Base-by-base conservation (phyloP, 2,888 invertebrate genomes). In the Ligdia adustata region DNA sequence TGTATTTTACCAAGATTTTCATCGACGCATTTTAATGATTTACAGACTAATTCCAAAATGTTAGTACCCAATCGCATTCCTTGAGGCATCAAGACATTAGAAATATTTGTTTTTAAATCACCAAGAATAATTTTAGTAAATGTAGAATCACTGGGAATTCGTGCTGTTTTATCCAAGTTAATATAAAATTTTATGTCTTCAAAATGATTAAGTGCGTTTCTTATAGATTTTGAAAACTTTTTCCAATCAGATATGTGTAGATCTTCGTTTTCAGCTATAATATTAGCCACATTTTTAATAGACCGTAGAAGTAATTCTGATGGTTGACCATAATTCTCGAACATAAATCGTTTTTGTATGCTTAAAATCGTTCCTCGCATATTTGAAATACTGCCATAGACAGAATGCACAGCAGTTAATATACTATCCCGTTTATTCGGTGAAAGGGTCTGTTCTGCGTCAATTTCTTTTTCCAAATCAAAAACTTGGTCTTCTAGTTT, bases 321-420 rank as follows among this genome's bases (percentile, higher is more conserved):
- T 4, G 90, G 89, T 56, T 81, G 79, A 1, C 86, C 87, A 53
- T 84, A 90, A 56, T 88, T 84, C 54, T 85, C 79, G 53, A 80
- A 82, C 79, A 90, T 79, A 26, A 78, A 85, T 38, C 72, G 79
- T 61, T 86, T 89, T 67, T 84, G 87, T 52, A 89, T 72, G 55
- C 82, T 85, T 9, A 83, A 76, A 35, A 92, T 76, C n/a, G 90
- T 83, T 52, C 91, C 82, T 35, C 92, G 84, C 77, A 92, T 91
- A 42, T 90, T 84, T 38, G 90, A 90, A 57, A 92, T 90, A 54
- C 86, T 89, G 4, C 84, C 77, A 58, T 91, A 92, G 22, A 92
- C 75, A 22, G 91, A 90, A 68, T 90, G 83, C 14, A 92, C 73
- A 20, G 91, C 89, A 50, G 79, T 79, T 7, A 90, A 65, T 43